A percentile compares a stretch with the other conserved stretches of the same genome.
Evolutionary conservation across 2,888 invertebrate species (phyloP).

Genomic region (Plebejus argus): DNA sequence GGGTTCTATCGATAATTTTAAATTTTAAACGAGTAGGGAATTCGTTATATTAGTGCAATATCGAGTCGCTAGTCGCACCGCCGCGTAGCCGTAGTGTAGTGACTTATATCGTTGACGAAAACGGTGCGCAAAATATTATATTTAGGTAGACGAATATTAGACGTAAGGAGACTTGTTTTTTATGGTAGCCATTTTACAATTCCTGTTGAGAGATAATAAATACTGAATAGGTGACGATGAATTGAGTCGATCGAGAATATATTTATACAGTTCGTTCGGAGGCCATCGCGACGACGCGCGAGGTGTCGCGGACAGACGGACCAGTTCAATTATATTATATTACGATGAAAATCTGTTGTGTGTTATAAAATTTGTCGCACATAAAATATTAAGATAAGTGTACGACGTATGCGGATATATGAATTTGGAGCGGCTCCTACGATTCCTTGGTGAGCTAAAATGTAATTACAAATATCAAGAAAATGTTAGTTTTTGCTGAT

Average conservation of each 20-base stretch:
- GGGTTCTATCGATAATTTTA: slow-evolving; percentile 12
- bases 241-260: slow-evolving; percentile 17
- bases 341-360: slow-evolving; percentile 25
- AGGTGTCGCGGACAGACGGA: slow-evolving; percentile 10
- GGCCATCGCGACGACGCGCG: background rate
- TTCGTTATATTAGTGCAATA: slow-evolving; percentile 29
- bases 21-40: slow-evolving; percentile 3
- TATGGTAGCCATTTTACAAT: slow-evolving; percentile 27
- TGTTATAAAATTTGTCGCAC: slow-evolving; percentile 30
- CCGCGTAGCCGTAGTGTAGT: slow-evolving; percentile 31
- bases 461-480: background rate
- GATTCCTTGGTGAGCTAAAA: background rate
- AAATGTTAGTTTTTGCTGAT: background rate
- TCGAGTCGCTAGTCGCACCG: slow-evolving; percentile 28
- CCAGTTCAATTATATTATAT: slow-evolving; percentile 32
- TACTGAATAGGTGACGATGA: background rate
- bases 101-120: slow-evolving; percentile 30
- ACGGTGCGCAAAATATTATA: slow-evolving; percentile 31
- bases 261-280: slow-evolving; percentile 8
- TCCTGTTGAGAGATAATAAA: slow-evolving; percentile 14
- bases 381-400: slow-evolving; percentile 29
- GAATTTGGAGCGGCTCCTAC: background rate
- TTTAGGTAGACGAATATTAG: slow-evolving; percentile 29
- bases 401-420: slow-evolving; percentile 20
- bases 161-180: slow-evolving; percentile 25